Evolutionary conservation across 2,113 vertebrate species (phyloP).

Genomic region (Dunckerocampus dactyliophorus): DNA sequence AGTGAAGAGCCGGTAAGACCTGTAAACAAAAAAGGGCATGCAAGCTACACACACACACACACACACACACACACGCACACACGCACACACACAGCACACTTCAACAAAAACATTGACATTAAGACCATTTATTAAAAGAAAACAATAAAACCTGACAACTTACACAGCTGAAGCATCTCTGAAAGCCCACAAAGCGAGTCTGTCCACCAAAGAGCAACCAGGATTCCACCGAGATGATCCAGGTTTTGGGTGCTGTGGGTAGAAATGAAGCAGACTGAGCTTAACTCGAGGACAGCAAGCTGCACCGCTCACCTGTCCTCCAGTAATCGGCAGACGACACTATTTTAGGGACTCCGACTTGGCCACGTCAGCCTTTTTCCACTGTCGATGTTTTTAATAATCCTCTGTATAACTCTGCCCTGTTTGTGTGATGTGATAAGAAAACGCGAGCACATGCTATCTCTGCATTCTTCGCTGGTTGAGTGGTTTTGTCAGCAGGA

Average conservation of each 20-base stretch:
- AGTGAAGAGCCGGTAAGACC: slow-evolving; percentile 46
- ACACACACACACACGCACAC: slow-evolving; percentile 12
- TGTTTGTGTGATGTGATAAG: slow-evolving; percentile 63
- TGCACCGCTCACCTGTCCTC: slow-evolving; percentile 54
- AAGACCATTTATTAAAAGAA: slow-evolving; percentile 64
- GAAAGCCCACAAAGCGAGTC: slow-evolving; percentile 29
- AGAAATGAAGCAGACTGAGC: slow-evolving; percentile 27
- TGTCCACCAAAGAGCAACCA: slow-evolving; percentile 29
- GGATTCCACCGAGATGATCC: slow-evolving; percentile 42
- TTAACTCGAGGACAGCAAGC: slow-evolving; percentile 31
- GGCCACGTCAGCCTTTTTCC: slow-evolving; percentile 67
- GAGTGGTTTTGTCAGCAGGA: slow-evolving; percentile 56
- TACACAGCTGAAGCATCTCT: slow-evolving; percentile 45
- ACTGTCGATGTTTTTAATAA: slow-evolving; percentile 68
- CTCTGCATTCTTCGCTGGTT: slow-evolving; percentile 60
- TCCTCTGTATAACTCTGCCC: slow-evolving; percentile 66
- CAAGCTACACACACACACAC: slow-evolving; percentile 7
- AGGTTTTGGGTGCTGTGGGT: slow-evolving; percentile 14
- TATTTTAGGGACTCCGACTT: slow-evolving; percentile 65
- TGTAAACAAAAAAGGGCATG: slow-evolving; percentile 47
- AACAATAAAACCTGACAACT: slow-evolving; percentile 47
- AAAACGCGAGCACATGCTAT: slow-evolving; percentile 54
- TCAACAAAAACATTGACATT: slow-evolving; percentile 63
- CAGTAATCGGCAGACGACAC: slow-evolving; percentile 53
- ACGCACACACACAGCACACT: slow-evolving; percentile 33